phyloP scores from a whole-genome alignment of 2,888 invertebrate species.

The Temnothorax rugatulus region DNA sequence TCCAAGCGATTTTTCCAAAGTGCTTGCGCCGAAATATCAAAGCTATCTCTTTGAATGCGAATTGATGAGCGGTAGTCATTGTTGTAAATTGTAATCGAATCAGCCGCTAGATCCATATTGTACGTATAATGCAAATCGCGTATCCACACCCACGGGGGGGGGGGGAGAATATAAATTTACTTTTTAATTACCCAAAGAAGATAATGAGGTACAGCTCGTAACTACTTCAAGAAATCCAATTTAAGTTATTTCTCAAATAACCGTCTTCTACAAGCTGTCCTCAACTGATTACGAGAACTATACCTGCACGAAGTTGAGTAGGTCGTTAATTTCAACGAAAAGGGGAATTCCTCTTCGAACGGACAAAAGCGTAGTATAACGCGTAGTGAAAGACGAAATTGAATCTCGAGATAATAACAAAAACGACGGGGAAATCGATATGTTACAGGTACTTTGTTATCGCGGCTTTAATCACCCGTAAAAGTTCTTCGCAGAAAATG shows the following conservation, averaged over 20 bases:
- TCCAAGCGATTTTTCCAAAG: slow-evolving; percentile 19
- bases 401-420: slow-evolving; percentile 17
- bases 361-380: slow-evolving; percentile 4
- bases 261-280: slow-evolving; percentile 30
- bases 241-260: slow-evolving; percentile 49
- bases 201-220: slow-evolving; percentile 17
- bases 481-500: neutral
- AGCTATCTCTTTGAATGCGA: neutral
- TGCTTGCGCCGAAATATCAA: neutral
- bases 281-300: slow-evolving; percentile 39
- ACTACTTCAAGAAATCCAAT: slow-evolving; percentile 29
- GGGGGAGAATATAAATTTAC: neutral
- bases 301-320: slow-evolving; percentile 27
- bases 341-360: neutral
- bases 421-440: neutral
- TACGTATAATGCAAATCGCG: neutral
- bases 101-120: neutral
- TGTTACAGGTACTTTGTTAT: neutral
- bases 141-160: neutral
- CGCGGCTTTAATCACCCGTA: slow-evolving; percentile 9
- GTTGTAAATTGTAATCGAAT: slow-evolving; percentile 12
- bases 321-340: slow-evolving; percentile 38
- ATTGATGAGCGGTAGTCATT: neutral
- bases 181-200: slow-evolving; percentile 35
- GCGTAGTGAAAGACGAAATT: neutral